A percentile compares a stretch with the other conserved stretches of the same genome.
Conservation (phyloP, 92 coral and sea anemone genomes). For the Actinernus sp. region DNA sequence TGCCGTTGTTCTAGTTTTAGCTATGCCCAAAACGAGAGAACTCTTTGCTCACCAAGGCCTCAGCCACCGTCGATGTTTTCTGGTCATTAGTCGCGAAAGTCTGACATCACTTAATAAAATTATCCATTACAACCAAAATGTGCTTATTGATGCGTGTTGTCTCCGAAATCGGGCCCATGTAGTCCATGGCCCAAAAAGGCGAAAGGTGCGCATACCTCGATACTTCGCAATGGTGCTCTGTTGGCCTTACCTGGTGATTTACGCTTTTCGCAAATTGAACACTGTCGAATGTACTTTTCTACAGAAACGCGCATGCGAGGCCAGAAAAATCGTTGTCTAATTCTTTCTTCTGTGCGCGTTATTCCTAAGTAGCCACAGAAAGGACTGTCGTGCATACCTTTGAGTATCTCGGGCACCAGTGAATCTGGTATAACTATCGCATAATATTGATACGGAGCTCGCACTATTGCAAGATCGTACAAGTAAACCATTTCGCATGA, state of each 20-base stretch:
- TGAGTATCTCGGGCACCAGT: conserved; percentile 35
- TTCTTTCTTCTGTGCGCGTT: conserved; percentile 39
- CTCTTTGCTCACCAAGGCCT: conserved; percentile 18
- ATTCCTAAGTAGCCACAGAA: conserved; percentile 53
- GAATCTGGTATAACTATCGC: conserved; percentile 34
- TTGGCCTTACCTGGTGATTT: conserved; percentile 7
- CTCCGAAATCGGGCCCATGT: conserved; percentile 50
- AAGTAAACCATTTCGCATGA: conserved; percentile 25
- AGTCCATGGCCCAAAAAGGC: conserved; percentile 25
- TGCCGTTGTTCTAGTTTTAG: conserved; percentile 46
- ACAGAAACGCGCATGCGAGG: conserved; percentile 33
- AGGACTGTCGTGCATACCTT: conserved; percentile 40
- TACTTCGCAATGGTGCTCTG: conserved; percentile 33
- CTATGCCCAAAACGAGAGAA: conserved; percentile 43
- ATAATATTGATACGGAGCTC: conserved; percentile 22
- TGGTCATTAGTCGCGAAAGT: conserved; percentile 43
- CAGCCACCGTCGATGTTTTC: conserved; percentile 51
- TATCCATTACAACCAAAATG: conserved; percentile 32
- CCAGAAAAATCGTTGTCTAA: conserved; percentile 44
- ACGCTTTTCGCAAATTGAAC: conserved; percentile 27
- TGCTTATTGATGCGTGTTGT: conserved; percentile 31
- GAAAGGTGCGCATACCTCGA: conserved; percentile 22
- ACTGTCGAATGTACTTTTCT: conserved; percentile 44
- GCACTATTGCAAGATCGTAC: conserved; percentile 20
- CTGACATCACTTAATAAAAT: conserved; percentile 52